Base-by-base conservation (phyloP, 1,140 invertebrate species). In the Euwallacea fornicatus region DNA sequence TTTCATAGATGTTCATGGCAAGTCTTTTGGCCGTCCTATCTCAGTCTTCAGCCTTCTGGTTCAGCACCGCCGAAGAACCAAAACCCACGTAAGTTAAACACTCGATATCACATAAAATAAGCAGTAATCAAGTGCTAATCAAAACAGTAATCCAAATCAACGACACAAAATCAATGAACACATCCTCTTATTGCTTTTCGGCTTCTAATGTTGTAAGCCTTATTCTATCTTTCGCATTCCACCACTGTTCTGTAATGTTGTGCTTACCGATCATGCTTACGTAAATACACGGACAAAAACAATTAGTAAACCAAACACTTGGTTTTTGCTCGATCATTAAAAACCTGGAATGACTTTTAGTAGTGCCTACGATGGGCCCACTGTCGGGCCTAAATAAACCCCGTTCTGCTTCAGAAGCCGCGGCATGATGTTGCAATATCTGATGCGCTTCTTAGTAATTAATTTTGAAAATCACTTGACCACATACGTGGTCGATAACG, bases 1-100 rank as follows among this genome's bases (percentile, higher is more conserved):
- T 15, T 50, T 66, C 66, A 42, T 58, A 72, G 70, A 55, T 67
- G 43, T 15, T 42, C 2, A 10, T 71, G 41, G 41, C 56, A 6
- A 60, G 63, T 9, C 16, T 74, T 42, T 7, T 74, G 7, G 73
- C 56, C 2, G 42, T 58, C 42, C 42, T 65, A 9, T 74, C 69
- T 11, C 54, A 56, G 11, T 58, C 69, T 42, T 74, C 73, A 13
- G 73, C 73, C 2, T 74, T 74, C 58, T 74, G 67, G 56, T 74
- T 69, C 42, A 16, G 53, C 6, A 33, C 21, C 21, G 64, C 72
- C 4, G 50, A 69, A 11, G 64, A 71, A 71, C 65, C 69, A 8
- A 71, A 73, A 55, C 68, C 43, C 9, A 63, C 71, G 71, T 73
- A 73, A 73, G 71, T 73, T 33, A 33, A 63, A 10, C 42, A 21